A percentile compares a stretch with the other conserved stretches of the same genome.
These are phyloP conservation scores for Plagodis dolabraria DNA, from an alignment of 2,888 invertebrate species.

Conservation along the genomic window DNA sequence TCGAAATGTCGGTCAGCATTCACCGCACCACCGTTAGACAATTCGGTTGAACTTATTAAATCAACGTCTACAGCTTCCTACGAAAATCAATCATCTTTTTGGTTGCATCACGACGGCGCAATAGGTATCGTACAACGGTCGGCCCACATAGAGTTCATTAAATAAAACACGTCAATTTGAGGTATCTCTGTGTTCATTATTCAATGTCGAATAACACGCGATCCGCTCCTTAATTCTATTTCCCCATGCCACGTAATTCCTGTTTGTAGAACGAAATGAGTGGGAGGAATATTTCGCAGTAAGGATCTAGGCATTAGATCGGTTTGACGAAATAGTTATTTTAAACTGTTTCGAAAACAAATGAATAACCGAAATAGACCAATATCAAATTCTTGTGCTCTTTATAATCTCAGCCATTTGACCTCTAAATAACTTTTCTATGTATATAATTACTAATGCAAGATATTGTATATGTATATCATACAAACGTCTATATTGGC, in stretches of 20 bases:
- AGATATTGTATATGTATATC: no score
- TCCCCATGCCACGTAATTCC: slow-evolving; percentile 15
- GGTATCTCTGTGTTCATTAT: slow-evolving; percentile 69
- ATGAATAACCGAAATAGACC: no score
- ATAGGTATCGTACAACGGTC: slow-evolving; percentile 57
- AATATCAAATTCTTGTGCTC: no score
- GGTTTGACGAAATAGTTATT: no score
- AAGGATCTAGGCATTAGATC: not conserved
- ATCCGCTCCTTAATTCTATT: slow-evolving; percentile 54
- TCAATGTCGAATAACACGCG: slow-evolving; percentile 73
- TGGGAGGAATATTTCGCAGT: not conserved
- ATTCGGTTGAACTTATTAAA: slow-evolving; percentile 6
- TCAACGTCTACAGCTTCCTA: slow-evolving; percentile 6
- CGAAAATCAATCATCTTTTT: slow-evolving; percentile 22
- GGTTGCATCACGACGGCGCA: slow-evolving; percentile 49
- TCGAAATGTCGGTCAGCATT: not conserved
- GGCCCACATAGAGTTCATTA: slow-evolving; percentile 69
- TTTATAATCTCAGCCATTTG: no score
- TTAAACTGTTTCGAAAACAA: no score
- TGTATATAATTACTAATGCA: no score
- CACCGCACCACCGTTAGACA: slow-evolving; percentile 10
- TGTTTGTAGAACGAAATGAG: not conserved
- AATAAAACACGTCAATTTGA: slow-evolving; percentile 71
- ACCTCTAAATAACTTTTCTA: no score
- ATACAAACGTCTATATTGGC: no score